Evolutionary conservation across 2,113 vertebrate genomes (phyloP).

Genomic region (Morone chrysops): DNA sequence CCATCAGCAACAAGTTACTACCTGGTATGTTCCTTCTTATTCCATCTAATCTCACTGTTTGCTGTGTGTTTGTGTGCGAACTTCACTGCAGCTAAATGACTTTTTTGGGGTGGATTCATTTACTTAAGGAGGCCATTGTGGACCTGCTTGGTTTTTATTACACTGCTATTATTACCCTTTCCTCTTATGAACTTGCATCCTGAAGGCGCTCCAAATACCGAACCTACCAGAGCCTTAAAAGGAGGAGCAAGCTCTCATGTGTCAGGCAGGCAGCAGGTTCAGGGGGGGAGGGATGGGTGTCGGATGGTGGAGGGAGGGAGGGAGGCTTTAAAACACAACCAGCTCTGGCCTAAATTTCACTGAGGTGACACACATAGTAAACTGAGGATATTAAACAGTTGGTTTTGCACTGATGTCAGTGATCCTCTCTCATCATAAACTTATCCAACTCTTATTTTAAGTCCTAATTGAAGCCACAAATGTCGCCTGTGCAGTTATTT

Average conservation of each 20-base stretch:
- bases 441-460: neutral
- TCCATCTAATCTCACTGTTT: slow-evolving; percentile 8
- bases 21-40: slow-evolving; percentile 76
- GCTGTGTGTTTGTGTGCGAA: slow-evolving; percentile 23
- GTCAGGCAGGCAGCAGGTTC: slow-evolving; percentile 58
- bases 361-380: slow-evolving; percentile 51
- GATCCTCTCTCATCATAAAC: neutral
- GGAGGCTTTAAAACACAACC: slow-evolving; percentile 52
- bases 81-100: slow-evolving; percentile 5
- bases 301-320: neutral
- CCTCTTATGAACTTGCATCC: slow-evolving; percentile 83
- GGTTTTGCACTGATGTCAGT: slow-evolving; percentile 32
- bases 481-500: slow-evolving; percentile 4
- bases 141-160: slow-evolving; percentile 62
- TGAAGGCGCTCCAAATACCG: slow-evolving; percentile 80
- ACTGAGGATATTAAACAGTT: slow-evolving; percentile 33
- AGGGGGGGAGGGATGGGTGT: slow-evolving; percentile 7
- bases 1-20: slow-evolving; percentile 69
- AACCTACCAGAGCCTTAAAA: slow-evolving; percentile 85
- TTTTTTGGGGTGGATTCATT: slow-evolving; percentile 67
- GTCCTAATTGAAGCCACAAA: too few relatives aligned
- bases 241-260: slow-evolving; percentile 79
- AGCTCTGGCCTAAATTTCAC: slow-evolving; percentile 69
- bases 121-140: slow-evolving; percentile 61
- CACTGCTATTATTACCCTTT: slow-evolving; percentile 84